phyloP scores from a whole-genome alignment of 1,140 invertebrate species.

The Sycophaga agraensis region DNA sequence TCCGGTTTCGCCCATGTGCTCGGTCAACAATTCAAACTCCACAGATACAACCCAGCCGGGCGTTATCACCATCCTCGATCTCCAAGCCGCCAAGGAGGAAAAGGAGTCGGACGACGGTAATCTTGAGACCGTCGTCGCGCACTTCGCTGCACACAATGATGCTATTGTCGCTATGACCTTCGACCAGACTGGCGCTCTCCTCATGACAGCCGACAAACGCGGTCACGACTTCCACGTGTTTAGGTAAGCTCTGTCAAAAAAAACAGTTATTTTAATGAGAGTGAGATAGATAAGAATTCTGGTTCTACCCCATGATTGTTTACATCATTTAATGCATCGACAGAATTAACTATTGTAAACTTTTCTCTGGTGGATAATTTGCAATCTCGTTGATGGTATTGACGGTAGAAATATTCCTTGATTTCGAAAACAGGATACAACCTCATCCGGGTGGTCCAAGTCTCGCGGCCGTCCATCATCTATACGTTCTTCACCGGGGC shows the following conservation, averaged over 20 bases:
- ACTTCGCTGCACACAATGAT: conserved; percentile 92
- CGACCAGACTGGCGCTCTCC: conserved; percentile 86
- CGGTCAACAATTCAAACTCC: neutral
- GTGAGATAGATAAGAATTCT: no score
- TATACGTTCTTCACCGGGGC: conserved; percentile 91
- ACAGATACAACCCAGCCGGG: conserved; percentile 71
- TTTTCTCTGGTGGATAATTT: no score
- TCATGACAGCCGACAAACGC: conserved; percentile 90
- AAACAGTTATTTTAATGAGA: no score
- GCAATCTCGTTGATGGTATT: no score
- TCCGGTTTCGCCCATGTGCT: conserved; percentile 41
- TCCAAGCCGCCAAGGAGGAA: conserved; percentile 64
- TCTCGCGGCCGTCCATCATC: conserved; percentile 90
- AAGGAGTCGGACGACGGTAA: conserved; percentile 58
- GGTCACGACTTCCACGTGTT: conserved; percentile 97
- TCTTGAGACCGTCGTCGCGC: conserved; percentile 78
- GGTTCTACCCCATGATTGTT: no score
- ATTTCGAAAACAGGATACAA: conserved; percentile 65
- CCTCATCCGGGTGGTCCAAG: conserved; percentile 87
- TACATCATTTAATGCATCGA: no score
- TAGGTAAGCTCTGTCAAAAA: no score
- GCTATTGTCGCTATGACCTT: conserved; percentile 89
- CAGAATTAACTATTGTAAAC: no score
- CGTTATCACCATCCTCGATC: conserved; percentile 85
- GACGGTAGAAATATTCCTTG: neutral